phyloP scores from a whole-genome alignment of 1,140 invertebrate species.

The Zeugodacus cucurbitae region DNA sequence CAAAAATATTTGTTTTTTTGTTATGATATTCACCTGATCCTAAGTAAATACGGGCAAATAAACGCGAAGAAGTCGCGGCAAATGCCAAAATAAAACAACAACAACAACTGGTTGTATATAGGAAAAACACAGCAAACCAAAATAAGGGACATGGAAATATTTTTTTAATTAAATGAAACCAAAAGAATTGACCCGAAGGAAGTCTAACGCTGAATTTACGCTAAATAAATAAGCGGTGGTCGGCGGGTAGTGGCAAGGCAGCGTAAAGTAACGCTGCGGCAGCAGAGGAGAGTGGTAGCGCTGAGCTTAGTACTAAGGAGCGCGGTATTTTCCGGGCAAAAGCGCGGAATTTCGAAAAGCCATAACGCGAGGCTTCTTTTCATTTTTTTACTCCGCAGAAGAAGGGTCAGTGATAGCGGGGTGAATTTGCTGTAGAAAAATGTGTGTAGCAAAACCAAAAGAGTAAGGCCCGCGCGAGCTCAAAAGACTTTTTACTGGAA shows the following conservation, averaged over 20 bases:
- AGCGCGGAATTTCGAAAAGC: neutral
- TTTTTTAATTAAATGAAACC: conserved; percentile 67
- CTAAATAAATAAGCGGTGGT: conserved; percentile 39
- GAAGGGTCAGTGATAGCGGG: neutral
- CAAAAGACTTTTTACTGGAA: neutral
- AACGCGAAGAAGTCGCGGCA: conserved; percentile 16
- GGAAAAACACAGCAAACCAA: neutral
- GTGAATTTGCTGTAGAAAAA: neutral
- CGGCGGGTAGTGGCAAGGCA: neutral
- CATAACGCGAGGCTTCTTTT: no score
- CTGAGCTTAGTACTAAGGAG: neutral
- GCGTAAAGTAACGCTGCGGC: neutral
- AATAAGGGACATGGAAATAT: conserved; percentile 46
- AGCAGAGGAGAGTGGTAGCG: neutral
- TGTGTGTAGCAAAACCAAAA: neutral
- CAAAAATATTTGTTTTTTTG: conserved; percentile 4
- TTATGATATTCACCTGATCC: conserved; percentile 57
- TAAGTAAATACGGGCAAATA: conserved; percentile 58
- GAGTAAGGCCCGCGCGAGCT: neutral
- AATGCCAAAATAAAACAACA: neutral
- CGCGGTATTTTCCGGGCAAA: neutral
- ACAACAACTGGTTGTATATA: neutral
- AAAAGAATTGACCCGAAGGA: conserved; percentile 65
- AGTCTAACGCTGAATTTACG: conserved; percentile 58
- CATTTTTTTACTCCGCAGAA: neutral